Evolutionary conservation across 2,888 invertebrate species (phyloP), one percentile per base, ranked within the genome.

Genomic region (Drosophila kanekoi): DNA sequence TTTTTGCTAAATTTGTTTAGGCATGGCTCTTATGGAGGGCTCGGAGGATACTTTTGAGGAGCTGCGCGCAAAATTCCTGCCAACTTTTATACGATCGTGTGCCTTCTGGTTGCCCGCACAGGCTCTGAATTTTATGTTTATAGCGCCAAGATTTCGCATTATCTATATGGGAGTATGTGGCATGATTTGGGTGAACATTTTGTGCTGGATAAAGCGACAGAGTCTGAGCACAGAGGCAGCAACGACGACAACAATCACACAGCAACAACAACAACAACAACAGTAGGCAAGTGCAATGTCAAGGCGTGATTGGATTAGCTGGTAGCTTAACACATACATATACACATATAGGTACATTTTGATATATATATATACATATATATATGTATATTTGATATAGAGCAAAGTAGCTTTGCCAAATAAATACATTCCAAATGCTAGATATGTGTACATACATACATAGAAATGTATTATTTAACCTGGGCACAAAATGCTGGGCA

Each of bases 31-130:
- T 5, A 94, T 97, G 93, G 97, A 97, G 92, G 92, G 95, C 4
- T 95, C 94, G 87, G 92, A 93, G 20, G 95, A 97, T 87, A 89
- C 96, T 3, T 94, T 96, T 48, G 94, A 94, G 73, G 97, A 97
- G 91, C 94, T 95, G 28, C 93, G 93, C 77, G 93, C 94, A 40
- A 97, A 97, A 91, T 96, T 96, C 77, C 80, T 94, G 72, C 95
- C 94, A 64, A 96, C 97, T 0, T 95, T 95, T 87, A 72, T 94
- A 90, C 95, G 95, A 0, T 97, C 96, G 73, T 97, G 97, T 86
- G 92, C 94, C 56, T 97, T 97, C 91, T 97, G 97, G 97, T 90
- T 97, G 40, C 97, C 97, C 0, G 95, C 95, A 0, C 97, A 97
- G 92, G 94, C 95, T 0, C 90, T 97, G 33, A 97, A 97, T 92